Conservation (phyloP, 1,140 invertebrate genomes). For the Scaptomyza hsui region DNA sequence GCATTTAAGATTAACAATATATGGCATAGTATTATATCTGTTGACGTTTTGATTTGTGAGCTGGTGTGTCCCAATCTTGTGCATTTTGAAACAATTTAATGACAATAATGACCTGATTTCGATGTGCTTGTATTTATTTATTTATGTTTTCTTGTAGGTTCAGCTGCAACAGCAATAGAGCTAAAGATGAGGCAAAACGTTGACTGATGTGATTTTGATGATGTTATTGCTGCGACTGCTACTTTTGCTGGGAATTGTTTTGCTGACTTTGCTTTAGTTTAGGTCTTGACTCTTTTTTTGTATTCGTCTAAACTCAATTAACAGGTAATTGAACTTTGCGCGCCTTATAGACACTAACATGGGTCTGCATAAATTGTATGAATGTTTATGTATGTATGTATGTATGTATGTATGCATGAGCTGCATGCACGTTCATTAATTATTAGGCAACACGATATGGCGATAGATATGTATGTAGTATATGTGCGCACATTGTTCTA, state of each 20-base stretch:
- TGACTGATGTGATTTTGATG: conserved; percentile 77
- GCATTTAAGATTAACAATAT: conserved; percentile 67
- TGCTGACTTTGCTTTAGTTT: conserved; percentile 12
- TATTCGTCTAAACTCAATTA: conserved; percentile 78
- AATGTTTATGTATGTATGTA: conserved; percentile 8
- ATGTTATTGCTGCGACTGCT: conserved; percentile 49
- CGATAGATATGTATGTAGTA: conserved; percentile 10
- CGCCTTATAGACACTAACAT: conserved; percentile 16
- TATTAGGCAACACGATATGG: conserved; percentile 78
- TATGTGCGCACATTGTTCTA: conserved; percentile 75
- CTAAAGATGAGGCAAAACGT: conserved; percentile 24
- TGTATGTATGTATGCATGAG: conserved; percentile 15
- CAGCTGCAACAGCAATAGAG: conserved; percentile 43
- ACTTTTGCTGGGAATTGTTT: conserved; percentile 27
- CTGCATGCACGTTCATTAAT: conserved; percentile 74
- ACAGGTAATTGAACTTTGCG: conserved; percentile 78
- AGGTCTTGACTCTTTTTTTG: conserved; percentile 65
- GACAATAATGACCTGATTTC: conserved; percentile 67
- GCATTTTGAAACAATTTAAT: conserved; percentile 79
- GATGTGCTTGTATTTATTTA: conserved; percentile 1
- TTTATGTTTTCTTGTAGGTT: conserved; percentile 4
- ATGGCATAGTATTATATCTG: conserved; percentile 34
- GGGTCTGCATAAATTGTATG: conserved; percentile 9
- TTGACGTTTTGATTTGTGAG: conserved; percentile 45
- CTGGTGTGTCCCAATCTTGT: conserved; percentile 35